Evolutionary conservation across 2,888 invertebrate species (phyloP).

Genomic region (Caenorhabditis sp.): DNA sequence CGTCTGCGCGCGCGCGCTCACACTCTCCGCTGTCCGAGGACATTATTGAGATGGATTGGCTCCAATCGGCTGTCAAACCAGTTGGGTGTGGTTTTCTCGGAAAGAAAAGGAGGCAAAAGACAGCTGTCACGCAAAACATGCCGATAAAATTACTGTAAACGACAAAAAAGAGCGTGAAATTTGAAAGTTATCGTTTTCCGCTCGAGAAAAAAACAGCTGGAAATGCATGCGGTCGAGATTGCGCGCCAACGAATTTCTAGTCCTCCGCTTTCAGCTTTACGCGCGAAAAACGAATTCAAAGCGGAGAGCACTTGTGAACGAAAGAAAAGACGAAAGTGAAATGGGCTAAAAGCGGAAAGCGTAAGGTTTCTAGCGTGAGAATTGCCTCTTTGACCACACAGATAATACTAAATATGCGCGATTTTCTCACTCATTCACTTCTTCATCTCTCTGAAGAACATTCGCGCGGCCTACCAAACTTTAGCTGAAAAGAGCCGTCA

Average conservation of each 20-base stretch:
- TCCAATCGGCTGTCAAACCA: conserved; percentile 23
- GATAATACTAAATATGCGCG: conserved; percentile 8
- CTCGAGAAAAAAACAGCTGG: too few species aligned
- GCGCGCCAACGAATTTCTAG: conserved; percentile 5
- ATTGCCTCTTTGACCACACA: conserved; percentile 2
- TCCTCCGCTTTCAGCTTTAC: not conserved
- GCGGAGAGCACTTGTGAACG: not conserved
- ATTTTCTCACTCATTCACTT: conserved; percentile 14
- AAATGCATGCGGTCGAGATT: too few species aligned
- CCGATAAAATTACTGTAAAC: too few species aligned
- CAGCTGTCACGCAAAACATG: too few species aligned
- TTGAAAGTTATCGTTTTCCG: too few species aligned
- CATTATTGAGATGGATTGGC: conserved; percentile 56
- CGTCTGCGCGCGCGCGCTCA: conserved; percentile 14
- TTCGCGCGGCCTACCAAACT: not conserved
- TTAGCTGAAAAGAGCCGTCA: conserved; percentile 1
- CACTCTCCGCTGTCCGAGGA: not conserved
- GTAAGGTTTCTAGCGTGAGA: conserved; percentile 24
- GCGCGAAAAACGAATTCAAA: not conserved
- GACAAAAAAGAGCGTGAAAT: too few species aligned
- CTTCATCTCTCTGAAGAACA: not conserved
- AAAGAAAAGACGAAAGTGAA: not conserved
- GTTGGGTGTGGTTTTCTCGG: conserved; percentile 23
- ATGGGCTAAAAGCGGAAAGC: too few species aligned
- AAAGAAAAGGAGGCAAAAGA: too few species aligned